Evolutionary conservation across 2,113 vertebrate species (phyloP).

Genomic region (Ia io): DNA sequence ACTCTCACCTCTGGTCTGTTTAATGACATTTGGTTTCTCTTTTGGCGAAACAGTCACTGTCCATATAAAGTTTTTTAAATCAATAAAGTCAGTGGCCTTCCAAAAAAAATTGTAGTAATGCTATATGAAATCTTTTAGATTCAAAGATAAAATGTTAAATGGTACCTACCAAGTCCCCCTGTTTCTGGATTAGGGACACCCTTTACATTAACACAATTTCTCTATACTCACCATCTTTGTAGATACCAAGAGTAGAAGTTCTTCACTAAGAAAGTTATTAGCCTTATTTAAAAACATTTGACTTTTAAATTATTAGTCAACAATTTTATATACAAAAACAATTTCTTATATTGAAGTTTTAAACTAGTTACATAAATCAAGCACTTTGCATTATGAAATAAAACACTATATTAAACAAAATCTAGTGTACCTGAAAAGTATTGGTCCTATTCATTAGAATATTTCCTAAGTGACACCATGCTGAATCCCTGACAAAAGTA

Average conservation of each 20-base stretch:
- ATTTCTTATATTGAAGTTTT: constrained; percentile 53
- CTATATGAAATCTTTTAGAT: background rate
- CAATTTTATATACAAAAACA: constrained; percentile 28
- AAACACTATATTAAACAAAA: constrained; percentile 56
- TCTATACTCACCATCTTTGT: background rate
- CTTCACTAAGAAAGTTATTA: background rate
- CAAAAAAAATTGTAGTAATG: background rate
- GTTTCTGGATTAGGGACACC: background rate
- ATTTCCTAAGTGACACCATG: constrained; percentile 46
- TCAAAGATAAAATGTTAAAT: background rate
- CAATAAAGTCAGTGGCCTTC: no score
- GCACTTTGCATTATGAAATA: constrained; percentile 49
- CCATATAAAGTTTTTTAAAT: no score
- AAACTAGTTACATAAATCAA: constrained; percentile 58
- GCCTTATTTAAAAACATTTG: constrained; percentile 52
- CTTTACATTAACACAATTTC: background rate
- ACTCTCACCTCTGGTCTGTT: no score
- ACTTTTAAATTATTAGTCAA: constrained; percentile 64
- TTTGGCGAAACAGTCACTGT: no score
- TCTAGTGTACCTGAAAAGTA: constrained; percentile 63
- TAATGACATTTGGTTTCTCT: no score
- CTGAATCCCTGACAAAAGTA: constrained; percentile 74
- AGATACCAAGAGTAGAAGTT: background rate
- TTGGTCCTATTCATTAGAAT: constrained; percentile 60
- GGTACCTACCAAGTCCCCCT: background rate